A percentile compares a stretch with the other conserved stretches of the same genome.
Conservation (phyloP, 2,797 vertebrate species). For the Orientallactaga sibirica region DNA sequence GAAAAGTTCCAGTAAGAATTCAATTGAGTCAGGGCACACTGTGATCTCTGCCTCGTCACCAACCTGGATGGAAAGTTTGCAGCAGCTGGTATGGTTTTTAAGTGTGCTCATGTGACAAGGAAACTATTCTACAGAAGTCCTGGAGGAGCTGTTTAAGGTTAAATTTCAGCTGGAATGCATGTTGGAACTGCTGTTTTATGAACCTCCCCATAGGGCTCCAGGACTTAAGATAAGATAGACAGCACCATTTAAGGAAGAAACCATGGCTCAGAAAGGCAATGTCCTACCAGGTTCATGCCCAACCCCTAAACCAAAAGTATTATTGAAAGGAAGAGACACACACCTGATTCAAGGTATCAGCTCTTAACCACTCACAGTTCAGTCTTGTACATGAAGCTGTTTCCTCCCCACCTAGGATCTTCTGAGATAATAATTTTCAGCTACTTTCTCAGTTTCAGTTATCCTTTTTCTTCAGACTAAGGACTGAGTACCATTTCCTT, state of each 20-base stretch:
- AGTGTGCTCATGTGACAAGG: background rate
- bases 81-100: conserved; percentile 42
- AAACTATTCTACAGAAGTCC: background rate
- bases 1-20: background rate
- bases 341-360: background rate
- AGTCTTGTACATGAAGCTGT: rapidly evolving
- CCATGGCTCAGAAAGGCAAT: background rate
- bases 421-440: background rate
- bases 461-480: background rate
- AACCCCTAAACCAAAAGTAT: rapidly evolving
- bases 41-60: background rate
- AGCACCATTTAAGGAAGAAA: background rate
- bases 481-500: background rate
- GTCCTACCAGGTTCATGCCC: rapidly evolving
- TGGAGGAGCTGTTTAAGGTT: conserved; percentile 10
- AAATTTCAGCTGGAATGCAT: background rate
- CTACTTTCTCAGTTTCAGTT: background rate
- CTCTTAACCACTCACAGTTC: too few relatives aligned
- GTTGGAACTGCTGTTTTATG: background rate
- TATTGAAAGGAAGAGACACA: rapidly evolving
- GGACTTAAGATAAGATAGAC: background rate
- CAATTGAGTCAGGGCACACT: background rate
- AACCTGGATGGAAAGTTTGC: background rate
- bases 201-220: rapidly evolving
- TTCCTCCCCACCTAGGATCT: background rate